These are phyloP conservation scores for Glomeris marginata DNA, from an alignment of 2,888 invertebrate genomes.

Conservation along the genomic window DNA sequence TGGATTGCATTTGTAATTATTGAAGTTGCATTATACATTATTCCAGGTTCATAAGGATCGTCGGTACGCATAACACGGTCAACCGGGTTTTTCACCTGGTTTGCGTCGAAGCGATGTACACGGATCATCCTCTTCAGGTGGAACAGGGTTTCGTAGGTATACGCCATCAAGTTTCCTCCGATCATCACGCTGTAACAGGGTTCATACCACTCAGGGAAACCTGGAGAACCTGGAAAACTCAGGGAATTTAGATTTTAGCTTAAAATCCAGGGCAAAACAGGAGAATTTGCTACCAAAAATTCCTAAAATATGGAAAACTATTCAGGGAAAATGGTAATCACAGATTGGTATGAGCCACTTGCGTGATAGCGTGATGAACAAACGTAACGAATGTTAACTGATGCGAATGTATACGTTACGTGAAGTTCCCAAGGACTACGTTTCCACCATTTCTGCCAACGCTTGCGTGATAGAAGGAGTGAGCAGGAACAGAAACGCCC, in stretches of 20 bases:
- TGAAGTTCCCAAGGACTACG: slow-evolving; percentile 71
- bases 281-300: no score
- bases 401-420: background rate
- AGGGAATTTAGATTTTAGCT: no score
- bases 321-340: no score
- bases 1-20: background rate
- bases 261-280: no score
- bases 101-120: slow-evolving; percentile 77
- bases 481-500: slow-evolving; percentile 74
- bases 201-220: no score
- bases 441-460: slow-evolving; percentile 76
- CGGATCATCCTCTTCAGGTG: slow-evolving; percentile 56
- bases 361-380: no score
- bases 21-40: background rate
- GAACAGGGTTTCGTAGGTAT: slow-evolving; percentile 39
- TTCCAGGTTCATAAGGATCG: slow-evolving; percentile 38
- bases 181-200: no score
- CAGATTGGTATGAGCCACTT: no score
- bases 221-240: no score
- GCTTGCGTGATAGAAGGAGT: slow-evolving; percentile 96
- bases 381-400: no score
- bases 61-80: slow-evolving; percentile 86
- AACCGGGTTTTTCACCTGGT: slow-evolving; percentile 91
- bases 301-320: no score
- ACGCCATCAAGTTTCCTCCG: slow-evolving; percentile 17